Evolutionary conservation across 2,113 vertebrate genomes (phyloP), one percentile per base, ranked within the genome.

Genomic region (Cranoglanis bouderius): DNA sequence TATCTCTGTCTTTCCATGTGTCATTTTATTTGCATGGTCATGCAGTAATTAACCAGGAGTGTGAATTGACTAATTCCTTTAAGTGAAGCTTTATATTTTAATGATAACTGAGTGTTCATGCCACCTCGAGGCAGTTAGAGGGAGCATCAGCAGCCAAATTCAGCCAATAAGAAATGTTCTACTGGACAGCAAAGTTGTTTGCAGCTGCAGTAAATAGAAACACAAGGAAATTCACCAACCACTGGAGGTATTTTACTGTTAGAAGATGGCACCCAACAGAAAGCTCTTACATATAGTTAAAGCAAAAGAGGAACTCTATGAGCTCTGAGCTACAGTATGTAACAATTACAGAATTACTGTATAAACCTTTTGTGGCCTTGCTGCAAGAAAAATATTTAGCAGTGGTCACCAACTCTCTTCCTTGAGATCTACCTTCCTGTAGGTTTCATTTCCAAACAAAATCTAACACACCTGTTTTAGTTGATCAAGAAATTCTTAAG

Each of bases 61-160:
- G 4, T 80, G 90, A 83, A 46, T 63, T 75, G 84, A 90, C 84
- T 91, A 93, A 94, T 93, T 91, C 93, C 88, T 92, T 93, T 92
- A 93, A 95, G 91, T 93, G 91, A 91, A 91, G 85, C 92, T 94
- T 92, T 93, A 90, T 90, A 93, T 93, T 93, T 94, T 90, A 91
- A 93, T 92, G 91, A 92, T 89, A 91, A 92, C 89, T 92, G 91
- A 85, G 88, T 75, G 88, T 85, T 89, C 83, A 87, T 88, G 83
- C 87, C 91, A 89, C 93, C 89, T 88, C 74, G 29, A 32, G 90
- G 93, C 89, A 93, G 93, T 95, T 92, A 80, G 53, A 91, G 89
- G 91, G 87, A 90, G 91, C 92, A 92, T 93, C 94, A 93, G 93
- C 91, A 90, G 89, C 63, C 88, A 59, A 93, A 92, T 93, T 94